A percentile compares a stretch with the other conserved stretches of the same genome.
Conservation (phyloP, 2,888 invertebrate genomes). For the Troides helena region DNA sequence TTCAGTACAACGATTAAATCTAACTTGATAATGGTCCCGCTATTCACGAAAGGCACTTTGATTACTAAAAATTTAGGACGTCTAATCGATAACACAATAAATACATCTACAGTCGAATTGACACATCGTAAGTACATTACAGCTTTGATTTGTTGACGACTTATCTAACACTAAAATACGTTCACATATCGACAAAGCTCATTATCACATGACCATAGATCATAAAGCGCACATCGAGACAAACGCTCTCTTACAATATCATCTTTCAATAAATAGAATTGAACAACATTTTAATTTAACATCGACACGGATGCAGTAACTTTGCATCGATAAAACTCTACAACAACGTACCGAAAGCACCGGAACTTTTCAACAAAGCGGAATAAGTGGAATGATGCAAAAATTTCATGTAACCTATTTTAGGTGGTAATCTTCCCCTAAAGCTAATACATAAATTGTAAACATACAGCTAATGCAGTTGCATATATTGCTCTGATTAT, state of each 20-base stretch:
- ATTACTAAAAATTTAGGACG: slow-evolving; percentile 32
- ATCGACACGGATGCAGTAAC: slow-evolving; percentile 3
- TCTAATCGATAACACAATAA: slow-evolving; percentile 31
- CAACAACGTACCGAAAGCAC: slow-evolving; percentile 25
- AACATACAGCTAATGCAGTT: not conserved
- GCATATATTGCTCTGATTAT: not conserved
- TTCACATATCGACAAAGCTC: slow-evolving; percentile 29
- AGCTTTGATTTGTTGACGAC: slow-evolving; percentile 32
- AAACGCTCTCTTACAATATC: slow-evolving; percentile 11
- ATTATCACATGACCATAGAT: slow-evolving; percentile 29
- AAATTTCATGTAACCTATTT: slow-evolving; percentile 9
- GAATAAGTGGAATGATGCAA: slow-evolving; percentile 24
- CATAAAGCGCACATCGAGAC: not conserved
- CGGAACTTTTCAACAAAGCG: slow-evolving; percentile 8
- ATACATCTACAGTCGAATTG: slow-evolving; percentile 41
- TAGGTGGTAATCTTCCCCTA: slow-evolving; percentile 24
- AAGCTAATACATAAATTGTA: slow-evolving; percentile 7
- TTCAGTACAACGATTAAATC: slow-evolving; percentile 63
- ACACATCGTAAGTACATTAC: slow-evolving; percentile 60
- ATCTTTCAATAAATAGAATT: slow-evolving; percentile 22
- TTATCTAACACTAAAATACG: slow-evolving; percentile 20
- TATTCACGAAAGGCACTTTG: slow-evolving; percentile 63
- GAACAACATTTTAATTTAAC: slow-evolving; percentile 27
- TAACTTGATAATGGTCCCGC: slow-evolving; percentile 67
- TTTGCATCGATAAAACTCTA: slow-evolving; percentile 11